Percentiles rank a stretch among this genome's conserved stretches.
These are phyloP conservation scores for Conus ventricosus DNA, from an alignment of 1,140 invertebrate species.

Conservation along the genomic window DNA sequence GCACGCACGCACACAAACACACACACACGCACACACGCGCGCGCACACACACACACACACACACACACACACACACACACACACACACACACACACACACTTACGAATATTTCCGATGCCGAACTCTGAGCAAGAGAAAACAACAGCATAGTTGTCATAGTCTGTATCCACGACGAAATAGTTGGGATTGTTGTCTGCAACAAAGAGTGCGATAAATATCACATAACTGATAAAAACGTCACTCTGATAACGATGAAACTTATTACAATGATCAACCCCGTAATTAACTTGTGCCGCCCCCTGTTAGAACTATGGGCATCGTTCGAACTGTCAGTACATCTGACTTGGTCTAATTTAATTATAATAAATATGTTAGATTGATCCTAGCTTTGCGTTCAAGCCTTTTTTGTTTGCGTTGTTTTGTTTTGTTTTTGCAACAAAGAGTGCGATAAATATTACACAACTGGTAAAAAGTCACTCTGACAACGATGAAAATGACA, in stretches of 20 bases:
- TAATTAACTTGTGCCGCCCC: neutral
- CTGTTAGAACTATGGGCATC: neutral
- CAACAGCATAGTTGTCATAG: constrained; percentile 19
- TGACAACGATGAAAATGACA: no score
- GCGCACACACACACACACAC: no score
- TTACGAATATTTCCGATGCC: neutral
- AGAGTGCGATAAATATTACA: no score
- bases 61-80: neutral
- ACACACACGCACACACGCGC: neutral
- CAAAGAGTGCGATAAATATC: neutral
- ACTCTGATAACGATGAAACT: neutral
- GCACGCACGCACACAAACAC: neutral
- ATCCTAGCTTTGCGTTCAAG: no score
- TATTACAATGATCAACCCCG: neutral
- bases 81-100: neutral
- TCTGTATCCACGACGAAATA: constrained; percentile 22
- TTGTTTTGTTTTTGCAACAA: no score
- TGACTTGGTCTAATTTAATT: no score
- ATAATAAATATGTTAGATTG: no score
- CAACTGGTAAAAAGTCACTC: no score
- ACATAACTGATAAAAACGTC: neutral
- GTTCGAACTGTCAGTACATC: neutral
- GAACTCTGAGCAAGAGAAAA: constrained; percentile 17
- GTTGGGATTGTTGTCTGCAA: constrained; percentile 1
- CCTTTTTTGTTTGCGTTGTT: no score